Evolutionary conservation across 23 tunicate species (phyloP), one percentile per base, ranked within the genome.

Genomic region (Clavelina lepadiformis): DNA sequence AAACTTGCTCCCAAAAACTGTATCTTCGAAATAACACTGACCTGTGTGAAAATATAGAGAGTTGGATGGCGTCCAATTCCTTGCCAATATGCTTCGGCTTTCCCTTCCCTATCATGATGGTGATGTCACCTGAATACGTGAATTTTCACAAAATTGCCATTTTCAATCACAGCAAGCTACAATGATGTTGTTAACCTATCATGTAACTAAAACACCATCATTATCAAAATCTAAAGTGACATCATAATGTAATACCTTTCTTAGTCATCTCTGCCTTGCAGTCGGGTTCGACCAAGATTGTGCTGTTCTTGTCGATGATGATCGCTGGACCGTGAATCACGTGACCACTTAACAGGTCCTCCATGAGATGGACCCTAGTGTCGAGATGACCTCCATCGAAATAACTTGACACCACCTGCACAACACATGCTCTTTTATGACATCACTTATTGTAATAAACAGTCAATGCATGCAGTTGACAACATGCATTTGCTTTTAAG

Each of bases 21-120:
- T n/a, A n/a, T n/a, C n/a, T n/a, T n/a, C n/a, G n/a, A n/a, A n/a
- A n/a, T n/a, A n/a, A n/a, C n/a, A n/a, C n/a, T n/a, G 4, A 89
- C 97, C 97, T 61, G 76, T 89, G 97, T 18, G 97, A 89, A 56
- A 89, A 89, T 63, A 89, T 89, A 4, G 97, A 89, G 1, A 89
- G 89, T 75, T 89, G 97, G 46, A 89, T 89, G 1, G 97, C 72
- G 56, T 89, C 89, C 23, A 89, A 54, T 69, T 81, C 83, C 26
- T 47, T 71, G 59, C 79, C 89, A 19, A 89, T 72, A 34, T 81
- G 54, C 38, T 61, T 76, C 5, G 31, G 27, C 15, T 59, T 25
- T 26, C 89, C 88, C 21, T 57, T 64, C n/a, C 81, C 85, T 22
- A 89, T 71, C 7, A 74, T 81, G 28, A 89, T 76, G 28, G 41